Base-by-base conservation (phyloP, 2,113 vertebrate genomes). In the Tylochromis polylepis region DNA sequence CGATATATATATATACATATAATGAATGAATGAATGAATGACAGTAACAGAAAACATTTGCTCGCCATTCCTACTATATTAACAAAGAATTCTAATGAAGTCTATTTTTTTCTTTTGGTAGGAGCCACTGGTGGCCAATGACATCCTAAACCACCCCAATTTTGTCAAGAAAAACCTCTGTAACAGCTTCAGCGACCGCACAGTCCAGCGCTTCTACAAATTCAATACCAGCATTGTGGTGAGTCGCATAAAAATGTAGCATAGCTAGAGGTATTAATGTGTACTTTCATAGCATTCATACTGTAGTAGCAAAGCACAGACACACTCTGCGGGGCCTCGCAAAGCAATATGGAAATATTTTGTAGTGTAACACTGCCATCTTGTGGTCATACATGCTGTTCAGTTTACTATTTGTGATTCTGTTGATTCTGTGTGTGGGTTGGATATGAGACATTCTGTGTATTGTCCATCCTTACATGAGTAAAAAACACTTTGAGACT, bases 151-250 rank as follows among this genome's bases (percentile, higher is more conserved):
- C 93, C 99, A 99, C 85, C 98, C 99, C 10, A 99, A 99, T 92
- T 99, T 99, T 1, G 99, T 99, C 51, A 99, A 98, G 96, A 99
- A 99, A 56, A 99, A 99, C 90, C 95, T 99, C 43, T 99, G 99
- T 77, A 99, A 99, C 96, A 99, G 98, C 96, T 99, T 99, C 96
- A 99, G 98, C 4, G 99, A 99, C 96, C 96, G 99, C 82, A 99
- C 99, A 0, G 98, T 99, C 87, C 98, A 99, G 94, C 96, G 99
- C 72, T 99, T 99, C 95, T 99, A 99, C 81, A 99, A 99, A 90
- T 99, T 99, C 90, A 99, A 99, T 91, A 99, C 99, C 53, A 99
- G 98, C 95, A 96, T 99, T 1, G 94, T 96, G 97, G 99, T 99
- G 81, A 96, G 98, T 83, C 12, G 11, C 70, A 51, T 11, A 57